Conservation (phyloP, 2,797 vertebrate species). For the Toxotes lorentzi region DNA sequence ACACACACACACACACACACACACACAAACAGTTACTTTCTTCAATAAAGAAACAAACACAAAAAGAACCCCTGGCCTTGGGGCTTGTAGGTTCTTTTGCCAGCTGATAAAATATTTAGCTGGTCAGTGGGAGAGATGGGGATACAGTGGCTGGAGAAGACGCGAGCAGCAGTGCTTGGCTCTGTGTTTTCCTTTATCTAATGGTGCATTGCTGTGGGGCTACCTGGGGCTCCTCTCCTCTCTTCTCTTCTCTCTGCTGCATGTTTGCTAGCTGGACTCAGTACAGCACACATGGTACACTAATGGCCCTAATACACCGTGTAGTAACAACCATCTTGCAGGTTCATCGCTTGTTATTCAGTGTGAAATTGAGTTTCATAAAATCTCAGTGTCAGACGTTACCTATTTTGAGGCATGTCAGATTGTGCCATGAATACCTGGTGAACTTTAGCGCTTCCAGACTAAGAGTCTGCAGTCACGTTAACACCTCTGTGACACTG, state of each 20-base stretch:
- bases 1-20: conserved; percentile 2
- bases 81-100: conserved; percentile 76
- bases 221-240: conserved; percentile 73
- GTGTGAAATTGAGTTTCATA: conserved; percentile 33
- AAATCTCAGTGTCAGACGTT: conserved; percentile 24
- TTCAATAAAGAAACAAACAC: conserved; percentile 71
- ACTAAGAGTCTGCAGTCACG: background rate
- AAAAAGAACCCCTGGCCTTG: conserved; percentile 67
- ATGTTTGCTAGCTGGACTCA: conserved; percentile 34
- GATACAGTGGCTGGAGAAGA: conserved; percentile 65
- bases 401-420: conserved; percentile 5
- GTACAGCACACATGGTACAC: conserved; percentile 25
- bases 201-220: conserved; percentile 77
- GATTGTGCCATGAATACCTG: background rate
- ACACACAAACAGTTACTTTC: conserved; percentile 41
- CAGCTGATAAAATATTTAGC: conserved; percentile 85
- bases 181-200: conserved; percentile 72
- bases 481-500: background rate
- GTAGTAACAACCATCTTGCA: conserved; percentile 24
- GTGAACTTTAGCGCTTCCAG: background rate
- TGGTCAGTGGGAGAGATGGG: conserved; percentile 73
- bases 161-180: conserved; percentile 59
- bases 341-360: conserved; percentile 25
- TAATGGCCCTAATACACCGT: conserved; percentile 18
- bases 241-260: conserved; percentile 20